A percentile compares a stretch with the other conserved stretches of the same genome.
Evolutionary conservation across 2,797 vertebrate species (phyloP).

Genomic region (Acrocephalus scirpaceus): DNA sequence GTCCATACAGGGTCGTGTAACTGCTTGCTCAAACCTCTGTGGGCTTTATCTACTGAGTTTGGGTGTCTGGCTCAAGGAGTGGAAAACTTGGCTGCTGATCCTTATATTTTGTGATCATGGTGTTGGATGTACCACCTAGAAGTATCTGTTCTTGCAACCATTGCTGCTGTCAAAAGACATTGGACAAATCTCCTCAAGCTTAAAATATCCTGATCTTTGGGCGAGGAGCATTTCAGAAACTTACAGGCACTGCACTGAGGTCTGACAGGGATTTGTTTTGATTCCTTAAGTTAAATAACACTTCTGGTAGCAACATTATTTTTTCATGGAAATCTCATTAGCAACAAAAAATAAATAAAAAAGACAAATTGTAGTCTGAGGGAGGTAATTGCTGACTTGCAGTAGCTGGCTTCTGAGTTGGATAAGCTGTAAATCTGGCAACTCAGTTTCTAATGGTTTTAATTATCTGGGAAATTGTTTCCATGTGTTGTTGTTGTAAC

Average conservation of each 20-base stretch:
- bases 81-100: not conserved
- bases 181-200: not conserved
- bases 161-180: not conserved
- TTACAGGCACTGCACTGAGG: not conserved
- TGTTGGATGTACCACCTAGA: not conserved
- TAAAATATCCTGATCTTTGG: not conserved
- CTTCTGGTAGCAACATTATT: not conserved
- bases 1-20: rapidly evolving
- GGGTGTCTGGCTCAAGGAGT: not conserved
- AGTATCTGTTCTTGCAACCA: not conserved
- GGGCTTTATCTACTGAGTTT: not conserved
- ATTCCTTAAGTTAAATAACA: not conserved
- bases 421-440: slow-evolving; percentile 11
- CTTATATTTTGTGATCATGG: not conserved
- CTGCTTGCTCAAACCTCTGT: not conserved
- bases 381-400: not conserved
- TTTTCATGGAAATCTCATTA: not conserved
- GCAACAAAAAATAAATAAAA: not conserved
- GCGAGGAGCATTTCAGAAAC: not conserved
- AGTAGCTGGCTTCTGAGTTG: not conserved
- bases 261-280: not conserved
- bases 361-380: rapidly evolving
- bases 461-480: not conserved
- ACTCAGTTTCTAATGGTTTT: not conserved
- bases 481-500: slow-evolving; percentile 5